Base-by-base conservation (phyloP, 2,113 vertebrate species). In the Athene cunicularia region DNA sequence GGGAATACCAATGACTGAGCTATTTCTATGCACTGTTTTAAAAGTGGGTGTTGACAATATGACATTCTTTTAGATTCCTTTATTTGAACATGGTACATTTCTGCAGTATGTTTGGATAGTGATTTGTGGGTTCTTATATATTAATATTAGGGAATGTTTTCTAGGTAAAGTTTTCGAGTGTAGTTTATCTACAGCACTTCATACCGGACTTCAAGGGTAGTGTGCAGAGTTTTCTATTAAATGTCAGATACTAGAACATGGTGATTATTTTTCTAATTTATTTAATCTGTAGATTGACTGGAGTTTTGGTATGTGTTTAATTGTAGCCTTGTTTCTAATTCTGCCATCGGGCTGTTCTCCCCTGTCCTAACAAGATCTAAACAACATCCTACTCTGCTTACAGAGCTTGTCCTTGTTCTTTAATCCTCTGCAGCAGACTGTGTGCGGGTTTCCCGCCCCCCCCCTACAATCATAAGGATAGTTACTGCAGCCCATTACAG, bases 31-130 rank as follows among this genome's bases (percentile, higher is more conserved):
- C 3, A 8, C 59, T 53, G 11, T 20, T 59, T 8, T 14, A 33
- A 5, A 30, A 11, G 9, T 33, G 11, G 58, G 33, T 27, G 32
- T 19, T 50, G 33, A 62, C 27, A 63, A 6, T 55, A 1, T 4
- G 16, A 15, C 15, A 1, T 0, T 15, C 3, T n/a, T 71, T 7
- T 47, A 0, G 43, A 37, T 80, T 67, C 26, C 62, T 6, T 33
- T 28, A 1, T 9, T 56, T 79, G 47, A n/a, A n/a, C 75, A 24
- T 26, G 47, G 7, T 35, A 20, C 8, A 0, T 12, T 22, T 35
- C 33, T 66, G 43, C 32, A 47, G 1, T 8, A 9, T 11, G 39
- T 39, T 81, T 41, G 24, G 45, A 4, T 1, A 13, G 47, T 49
- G 56, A 64, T 74, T 93, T 47, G 41, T 92, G 70, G 4, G 77